Evolutionary conservation across 2,888 invertebrate species (phyloP), one percentile per base, ranked within the genome.

Genomic region (Athalia circularis): DNA sequence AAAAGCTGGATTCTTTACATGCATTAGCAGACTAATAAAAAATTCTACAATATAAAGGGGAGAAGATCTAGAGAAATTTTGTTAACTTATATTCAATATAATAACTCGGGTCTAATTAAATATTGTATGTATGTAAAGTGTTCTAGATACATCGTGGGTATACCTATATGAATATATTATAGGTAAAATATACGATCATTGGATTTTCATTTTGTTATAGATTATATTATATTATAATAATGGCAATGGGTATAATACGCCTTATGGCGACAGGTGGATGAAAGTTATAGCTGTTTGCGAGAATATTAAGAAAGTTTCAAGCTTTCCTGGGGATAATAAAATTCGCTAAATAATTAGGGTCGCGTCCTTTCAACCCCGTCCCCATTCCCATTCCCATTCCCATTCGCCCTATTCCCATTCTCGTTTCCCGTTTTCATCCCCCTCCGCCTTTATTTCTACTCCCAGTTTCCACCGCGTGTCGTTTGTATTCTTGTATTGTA

Each of bases 321-420:
- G 75, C 75, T 75, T 75, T 75, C 75, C 50, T 11, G 50, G 52
- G 75, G 75, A 75, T 75, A 75, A 75, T 75, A 75, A 75, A 75
- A 75, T 75, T 75, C 62, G 75, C 75, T 75, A 75, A 75, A 75
- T 75, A 75, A 75, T 75, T 75, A 75, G 75, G 75, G 75, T 75
- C 64, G 64, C 75, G 75, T 75, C 75, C 64, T 75, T 75, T 64
- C 75, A 64, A 75, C 75, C 75, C 50, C 15, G 15, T 59, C 45
- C 47, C 70, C 70, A 52, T 65, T 13, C 45, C 57, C 59, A 13
- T 59, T 45, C 43, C 57, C 45, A 70, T 70, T 50, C 57, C 57
- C 45, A 9, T n/a, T n/a, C 11, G n/a, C 54, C 6, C 9, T 4
- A 29, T 29, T 29, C 29, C 29, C 29, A 29, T 29, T 29, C 29